A percentile compares a stretch with the other conserved stretches of the same genome.
These are phyloP conservation scores for Phaethon lepturus DNA, from an alignment of 2,113 vertebrate genomes.

Conservation along the genomic window DNA sequence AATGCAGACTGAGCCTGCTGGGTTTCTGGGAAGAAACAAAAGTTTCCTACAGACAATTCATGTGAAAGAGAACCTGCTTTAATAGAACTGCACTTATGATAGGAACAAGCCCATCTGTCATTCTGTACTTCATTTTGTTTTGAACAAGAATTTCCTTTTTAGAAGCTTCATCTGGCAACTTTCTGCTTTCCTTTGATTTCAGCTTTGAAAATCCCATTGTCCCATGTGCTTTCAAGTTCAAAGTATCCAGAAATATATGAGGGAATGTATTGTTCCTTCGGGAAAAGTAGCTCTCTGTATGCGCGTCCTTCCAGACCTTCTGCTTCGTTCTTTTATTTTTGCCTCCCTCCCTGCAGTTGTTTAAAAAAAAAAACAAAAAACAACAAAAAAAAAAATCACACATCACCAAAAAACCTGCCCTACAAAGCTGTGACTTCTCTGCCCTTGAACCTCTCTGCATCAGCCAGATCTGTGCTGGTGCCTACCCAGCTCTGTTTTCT, in stretches of 20 bases:
- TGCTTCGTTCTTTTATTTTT: slow-evolving; percentile 31
- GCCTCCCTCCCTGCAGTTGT: not conserved
- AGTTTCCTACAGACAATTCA: not conserved
- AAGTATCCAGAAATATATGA: slow-evolving; percentile 44
- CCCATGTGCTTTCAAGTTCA: slow-evolving; percentile 54
- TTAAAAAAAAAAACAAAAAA: not conserved
- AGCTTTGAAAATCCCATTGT: slow-evolving; percentile 56
- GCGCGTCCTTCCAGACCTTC: slow-evolving; percentile 30
- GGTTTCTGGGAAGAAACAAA: not conserved
- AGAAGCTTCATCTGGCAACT: slow-evolving; percentile 57
- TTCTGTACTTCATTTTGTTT: slow-evolving; percentile 34
- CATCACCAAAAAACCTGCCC: not conserved
- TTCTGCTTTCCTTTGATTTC: slow-evolving; percentile 50
- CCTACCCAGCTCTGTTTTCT: slow-evolving; percentile 21
- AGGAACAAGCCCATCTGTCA: slow-evolving; percentile 15
- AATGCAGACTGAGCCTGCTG: not conserved
- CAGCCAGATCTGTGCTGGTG: slow-evolving; percentile 3
- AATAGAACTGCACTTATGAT: not conserved
- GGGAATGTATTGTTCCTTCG: slow-evolving; percentile 39
- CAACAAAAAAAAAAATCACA: no score
- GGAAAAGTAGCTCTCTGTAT: slow-evolving; percentile 50
- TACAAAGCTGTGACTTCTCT: slow-evolving; percentile 2
- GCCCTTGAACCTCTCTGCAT: slow-evolving; percentile 8
- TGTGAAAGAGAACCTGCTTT: not conserved
- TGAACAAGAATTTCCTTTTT: not conserved